These are phyloP conservation scores for Sandelia bainsii DNA, from an alignment of 2,797 vertebrate species.

Conservation along the genomic window DNA sequence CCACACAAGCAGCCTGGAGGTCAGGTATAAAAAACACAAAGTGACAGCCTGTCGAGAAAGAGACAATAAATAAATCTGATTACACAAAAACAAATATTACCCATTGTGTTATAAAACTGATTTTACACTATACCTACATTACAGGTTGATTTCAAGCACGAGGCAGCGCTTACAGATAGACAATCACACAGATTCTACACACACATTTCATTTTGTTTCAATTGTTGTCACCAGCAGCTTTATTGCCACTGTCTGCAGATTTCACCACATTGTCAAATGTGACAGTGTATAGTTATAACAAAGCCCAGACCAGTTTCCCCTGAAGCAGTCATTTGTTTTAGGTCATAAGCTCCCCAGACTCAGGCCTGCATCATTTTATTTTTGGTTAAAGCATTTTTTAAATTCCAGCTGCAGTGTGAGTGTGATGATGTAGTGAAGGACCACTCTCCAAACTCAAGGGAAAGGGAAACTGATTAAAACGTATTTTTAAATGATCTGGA, in stretches of 20 bases:
- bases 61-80: slow-evolving; percentile 10
- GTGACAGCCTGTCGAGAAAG: slow-evolving; percentile 21
- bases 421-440: no score
- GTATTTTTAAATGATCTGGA: not conserved
- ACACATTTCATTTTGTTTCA: not conserved
- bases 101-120: not conserved
- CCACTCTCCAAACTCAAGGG: not conserved
- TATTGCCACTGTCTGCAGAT: not conserved
- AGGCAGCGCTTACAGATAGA: not conserved
- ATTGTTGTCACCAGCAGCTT: not conserved
- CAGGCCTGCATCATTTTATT: not conserved
- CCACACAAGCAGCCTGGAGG: slow-evolving; percentile 30
- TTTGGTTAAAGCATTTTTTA: not conserved
- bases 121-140: not conserved
- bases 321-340: not conserved
- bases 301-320: not conserved
- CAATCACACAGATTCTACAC: slow-evolving; percentile 1
- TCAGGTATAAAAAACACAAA: slow-evolving; percentile 17
- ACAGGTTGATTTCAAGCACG: not conserved
- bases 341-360: not conserved
- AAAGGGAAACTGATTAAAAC: not conserved
- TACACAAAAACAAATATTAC: not conserved
- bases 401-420: not conserved
- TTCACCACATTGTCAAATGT: not conserved
- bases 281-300: not conserved